phyloP scores from a whole-genome alignment of 2,888 invertebrate genomes.

The Acholoe squamosa region DNA sequence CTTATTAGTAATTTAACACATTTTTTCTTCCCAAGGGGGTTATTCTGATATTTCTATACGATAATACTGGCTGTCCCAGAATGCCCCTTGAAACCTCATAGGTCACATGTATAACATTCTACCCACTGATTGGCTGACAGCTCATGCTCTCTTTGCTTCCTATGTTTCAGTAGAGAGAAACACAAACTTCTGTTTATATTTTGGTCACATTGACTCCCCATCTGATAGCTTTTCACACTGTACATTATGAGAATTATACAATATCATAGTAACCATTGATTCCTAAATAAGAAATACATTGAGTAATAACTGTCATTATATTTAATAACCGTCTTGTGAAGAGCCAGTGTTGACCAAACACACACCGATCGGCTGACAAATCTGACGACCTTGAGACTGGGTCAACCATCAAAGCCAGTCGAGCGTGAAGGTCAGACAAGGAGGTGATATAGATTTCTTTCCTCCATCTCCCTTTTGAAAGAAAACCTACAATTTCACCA shows the following conservation, averaged over 20 bases:
- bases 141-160: neutral
- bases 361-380: neutral
- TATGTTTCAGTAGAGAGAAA: neutral
- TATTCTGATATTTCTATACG: neutral
- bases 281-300: neutral
- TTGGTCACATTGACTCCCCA: conserved; percentile 5
- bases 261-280: neutral
- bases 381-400: neutral
- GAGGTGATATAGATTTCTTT: neutral
- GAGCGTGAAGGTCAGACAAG: conserved; percentile 12
- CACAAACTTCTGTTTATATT: neutral
- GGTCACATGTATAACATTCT: neutral
- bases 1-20: neutral
- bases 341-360: neutral
- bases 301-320: neutral
- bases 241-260: conserved; percentile 22
- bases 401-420: neutral
- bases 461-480: neutral
- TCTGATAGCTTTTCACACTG: conserved; percentile 1
- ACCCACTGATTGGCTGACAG: neutral
- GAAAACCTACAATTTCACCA: neutral
- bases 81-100: neutral
- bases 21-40: neutral
- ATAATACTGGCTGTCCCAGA: conserved; percentile 1
- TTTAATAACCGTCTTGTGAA: neutral